Evolutionary conservation across 2,888 invertebrate genomes (phyloP).

Genomic region (Noctuana brunneofusca): DNA sequence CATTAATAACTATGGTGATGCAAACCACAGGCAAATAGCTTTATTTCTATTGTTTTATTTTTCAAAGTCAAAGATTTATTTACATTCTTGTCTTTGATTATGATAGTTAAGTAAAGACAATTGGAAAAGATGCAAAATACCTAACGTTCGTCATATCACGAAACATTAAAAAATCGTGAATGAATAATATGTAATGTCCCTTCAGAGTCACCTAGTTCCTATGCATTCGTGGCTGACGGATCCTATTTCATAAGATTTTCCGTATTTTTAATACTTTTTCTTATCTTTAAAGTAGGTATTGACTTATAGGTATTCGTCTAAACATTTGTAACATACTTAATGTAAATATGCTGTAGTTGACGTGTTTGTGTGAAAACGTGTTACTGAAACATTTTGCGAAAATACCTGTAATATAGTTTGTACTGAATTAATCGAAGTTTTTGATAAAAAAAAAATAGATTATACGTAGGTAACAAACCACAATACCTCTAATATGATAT

Average conservation of each 20-base stretch:
- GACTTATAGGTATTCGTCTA: neutral
- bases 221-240: slow-evolving; percentile 31
- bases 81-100: too few species aligned
- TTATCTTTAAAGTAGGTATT: neutral
- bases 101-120: too few species aligned
- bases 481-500: slow-evolving; percentile 42
- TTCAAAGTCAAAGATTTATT: too few species aligned
- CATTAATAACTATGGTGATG: too few species aligned
- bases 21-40: too few species aligned
- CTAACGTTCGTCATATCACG: neutral
- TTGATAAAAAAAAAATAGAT: slow-evolving; percentile 12
- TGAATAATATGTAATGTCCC: slow-evolving; percentile 2
- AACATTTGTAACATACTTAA: neutral
- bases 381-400: neutral
- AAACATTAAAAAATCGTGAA: neutral
- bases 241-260: neutral
- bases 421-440: slow-evolving; percentile 16
- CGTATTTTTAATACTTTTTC: neutral
- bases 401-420: neutral
- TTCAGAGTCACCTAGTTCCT: slow-evolving; percentile 51
- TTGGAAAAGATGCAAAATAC: too few species aligned
- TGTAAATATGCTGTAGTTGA: neutral
- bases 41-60: too few species aligned
- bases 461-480: slow-evolving; percentile 38
- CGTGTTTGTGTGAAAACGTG: neutral